Base-by-base conservation (phyloP, 2,888 invertebrate genomes). In the Ischnura elegans region DNA sequence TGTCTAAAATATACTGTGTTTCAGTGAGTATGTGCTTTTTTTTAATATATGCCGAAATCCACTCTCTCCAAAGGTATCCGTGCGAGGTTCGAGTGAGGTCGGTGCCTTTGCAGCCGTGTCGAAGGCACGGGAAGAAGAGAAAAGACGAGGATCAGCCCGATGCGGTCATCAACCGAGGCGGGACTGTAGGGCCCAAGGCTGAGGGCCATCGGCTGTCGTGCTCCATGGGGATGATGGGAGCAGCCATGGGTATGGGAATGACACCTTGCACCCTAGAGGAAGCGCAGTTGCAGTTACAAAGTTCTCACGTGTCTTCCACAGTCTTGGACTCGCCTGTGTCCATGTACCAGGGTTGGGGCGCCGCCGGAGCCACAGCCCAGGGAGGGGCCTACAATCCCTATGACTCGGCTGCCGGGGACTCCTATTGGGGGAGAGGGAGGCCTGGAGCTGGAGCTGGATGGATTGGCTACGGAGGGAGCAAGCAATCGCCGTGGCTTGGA, bases 71-170 rank as follows among this genome's bases (percentile, higher is more conserved):
- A 95, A 98, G 98, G 96, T 99, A 97, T 96, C 98, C 98, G 87
- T 98, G 98, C 96, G 98, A 98, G 96, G 98, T 98, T 43, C 97
- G 98, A 94, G 98, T 98, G 45, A 97, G 99, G 93, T 98, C 98
- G 3, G 98, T 98, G 19, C 99, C 99, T 0, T 96, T 98, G 19
- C 98, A 98, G 95, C 98, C 98, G 0, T 98, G 98, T 95, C 97
- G 98, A 94, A 96, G 97, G 43, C 96, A 96, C 47, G 98, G 98
- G 95, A 98, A 98, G 0, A 98, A 98, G 95, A 98, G 98, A 95
- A 97, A 98, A 94, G 98, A 98, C 96, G 98, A 98, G 66, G 98
- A 97, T 95, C 97, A 97, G 94, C 95, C 96, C 0, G 96, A 96
- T 93, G 96, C 96, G 0, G 96, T 96, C 0, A 96, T 96, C 66